Percentiles rank a stretch among this genome's conserved stretches.
Evolutionary conservation across 1,140 invertebrate genomes (phyloP).

Genomic region (Atta colombica): DNA sequence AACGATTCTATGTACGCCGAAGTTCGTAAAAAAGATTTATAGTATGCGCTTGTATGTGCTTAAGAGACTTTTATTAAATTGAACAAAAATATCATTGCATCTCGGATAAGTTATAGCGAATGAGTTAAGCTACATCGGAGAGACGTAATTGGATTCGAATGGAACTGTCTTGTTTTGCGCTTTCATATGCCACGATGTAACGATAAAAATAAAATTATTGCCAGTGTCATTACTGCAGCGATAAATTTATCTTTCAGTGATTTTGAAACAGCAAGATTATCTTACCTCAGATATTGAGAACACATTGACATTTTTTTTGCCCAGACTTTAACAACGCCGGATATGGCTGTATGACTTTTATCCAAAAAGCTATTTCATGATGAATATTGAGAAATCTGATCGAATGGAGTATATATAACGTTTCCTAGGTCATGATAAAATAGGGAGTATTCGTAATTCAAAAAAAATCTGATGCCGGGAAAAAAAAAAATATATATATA

Average conservation of each 20-base stretch:
- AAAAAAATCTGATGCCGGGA: slow-evolving; percentile 22
- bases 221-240: not conserved
- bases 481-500: not conserved
- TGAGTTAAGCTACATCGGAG: not conserved
- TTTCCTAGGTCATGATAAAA: slow-evolving; percentile 1
- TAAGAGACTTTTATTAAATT: slow-evolving; percentile 55
- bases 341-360: slow-evolving; percentile 9
- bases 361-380: slow-evolving; percentile 25
- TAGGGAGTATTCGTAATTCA: not conserved
- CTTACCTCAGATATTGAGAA: slow-evolving; percentile 2
- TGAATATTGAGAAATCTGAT: slow-evolving; percentile 43
- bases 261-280: slow-evolving; percentile 16
- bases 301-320: slow-evolving; percentile 10
- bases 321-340: not conserved
- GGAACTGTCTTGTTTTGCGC: not conserved
- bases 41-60: slow-evolving; percentile 23
- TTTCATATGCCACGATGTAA: not conserved
- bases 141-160: slow-evolving; percentile 42
- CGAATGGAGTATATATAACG: not conserved
- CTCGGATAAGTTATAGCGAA: slow-evolving; percentile 22
- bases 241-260: slow-evolving; percentile 14
- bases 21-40: slow-evolving; percentile 39
- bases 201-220: slow-evolving; percentile 46
- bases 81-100: slow-evolving; percentile 39
- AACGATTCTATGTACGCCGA: not conserved